These are phyloP conservation scores for Manis pentadactyla DNA, from an alignment of 2,797 vertebrate genomes.

Conservation along the genomic window DNA sequence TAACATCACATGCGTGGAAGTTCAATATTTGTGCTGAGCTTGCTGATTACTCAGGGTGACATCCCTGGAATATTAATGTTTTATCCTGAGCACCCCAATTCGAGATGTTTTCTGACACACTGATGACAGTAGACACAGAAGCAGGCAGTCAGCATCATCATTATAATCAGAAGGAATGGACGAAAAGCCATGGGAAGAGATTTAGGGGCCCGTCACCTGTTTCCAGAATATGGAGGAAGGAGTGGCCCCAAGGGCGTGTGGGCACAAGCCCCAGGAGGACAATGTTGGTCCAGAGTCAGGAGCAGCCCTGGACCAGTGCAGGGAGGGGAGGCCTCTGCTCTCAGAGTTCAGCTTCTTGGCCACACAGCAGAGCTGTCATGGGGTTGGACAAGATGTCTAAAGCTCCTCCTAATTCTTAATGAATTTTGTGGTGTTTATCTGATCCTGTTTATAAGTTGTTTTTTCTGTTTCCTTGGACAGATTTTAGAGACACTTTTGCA, in stretches of 20 bases:
- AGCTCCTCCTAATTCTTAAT: constrained; percentile 1
- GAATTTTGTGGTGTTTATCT: not conserved
- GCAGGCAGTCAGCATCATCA: not conserved
- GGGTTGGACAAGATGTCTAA: not conserved
- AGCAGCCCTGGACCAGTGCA: not conserved
- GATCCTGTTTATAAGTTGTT: not conserved
- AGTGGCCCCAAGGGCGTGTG: not conserved
- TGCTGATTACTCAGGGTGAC: not conserved
- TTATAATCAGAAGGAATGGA: not conserved
- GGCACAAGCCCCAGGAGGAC: not conserved
- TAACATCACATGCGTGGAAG: not conserved
- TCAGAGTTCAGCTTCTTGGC: not conserved
- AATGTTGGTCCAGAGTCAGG: not conserved
- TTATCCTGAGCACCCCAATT: not conserved
- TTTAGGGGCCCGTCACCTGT: not conserved
- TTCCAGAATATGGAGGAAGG: not conserved
- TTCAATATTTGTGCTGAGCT: not conserved
- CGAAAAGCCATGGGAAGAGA: not conserved
- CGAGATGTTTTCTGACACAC: not conserved
- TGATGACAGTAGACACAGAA: not conserved
- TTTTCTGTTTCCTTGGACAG: constrained; percentile 84
- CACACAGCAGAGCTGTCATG: not conserved
- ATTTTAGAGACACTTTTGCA: constrained; percentile 94
- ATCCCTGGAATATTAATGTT: not conserved
- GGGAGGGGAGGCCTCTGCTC: not conserved